phyloP scores from a whole-genome alignment of 64 coral and sea anemone species.

The Pocillopora verrucosa region DNA sequence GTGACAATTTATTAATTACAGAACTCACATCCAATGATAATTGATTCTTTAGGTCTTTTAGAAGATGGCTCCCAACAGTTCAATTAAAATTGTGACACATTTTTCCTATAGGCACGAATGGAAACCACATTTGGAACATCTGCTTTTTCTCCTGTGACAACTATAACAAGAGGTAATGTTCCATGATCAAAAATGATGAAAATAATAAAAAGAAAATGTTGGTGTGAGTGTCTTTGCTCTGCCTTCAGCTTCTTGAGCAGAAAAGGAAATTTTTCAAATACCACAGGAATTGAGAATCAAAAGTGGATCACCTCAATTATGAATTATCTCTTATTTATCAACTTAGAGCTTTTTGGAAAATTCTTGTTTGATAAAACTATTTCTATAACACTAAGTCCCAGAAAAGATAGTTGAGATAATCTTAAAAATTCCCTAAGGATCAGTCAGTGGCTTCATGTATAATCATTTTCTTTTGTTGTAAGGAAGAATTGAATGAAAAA shows the following conservation, averaged over 20 bases:
- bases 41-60: not conserved
- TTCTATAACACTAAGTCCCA: no score
- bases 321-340: not conserved
- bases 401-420: no score
- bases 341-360: not conserved
- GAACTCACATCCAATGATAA: not conserved
- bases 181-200: not conserved
- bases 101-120: conserved; percentile 73
- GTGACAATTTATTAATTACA: not conserved
- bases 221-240: no score
- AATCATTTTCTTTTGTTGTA: no score
- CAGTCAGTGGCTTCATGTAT: no score
- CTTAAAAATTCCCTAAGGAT: no score
- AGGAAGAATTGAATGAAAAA: no score
- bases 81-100: not conserved
- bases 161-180: conserved; percentile 77
- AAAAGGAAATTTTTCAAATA: not conserved
- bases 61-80: not conserved
- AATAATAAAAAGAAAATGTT: no score
- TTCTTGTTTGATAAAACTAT: no score
- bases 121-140: conserved; percentile 95
- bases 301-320: no score
- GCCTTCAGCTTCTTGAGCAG: no score
- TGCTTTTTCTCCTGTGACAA: conserved; percentile 85
- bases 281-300: no score